These are phyloP conservation scores for Hafferia zeledoni DNA, from an alignment of 2,797 vertebrate genomes.

Conservation along the genomic window DNA sequence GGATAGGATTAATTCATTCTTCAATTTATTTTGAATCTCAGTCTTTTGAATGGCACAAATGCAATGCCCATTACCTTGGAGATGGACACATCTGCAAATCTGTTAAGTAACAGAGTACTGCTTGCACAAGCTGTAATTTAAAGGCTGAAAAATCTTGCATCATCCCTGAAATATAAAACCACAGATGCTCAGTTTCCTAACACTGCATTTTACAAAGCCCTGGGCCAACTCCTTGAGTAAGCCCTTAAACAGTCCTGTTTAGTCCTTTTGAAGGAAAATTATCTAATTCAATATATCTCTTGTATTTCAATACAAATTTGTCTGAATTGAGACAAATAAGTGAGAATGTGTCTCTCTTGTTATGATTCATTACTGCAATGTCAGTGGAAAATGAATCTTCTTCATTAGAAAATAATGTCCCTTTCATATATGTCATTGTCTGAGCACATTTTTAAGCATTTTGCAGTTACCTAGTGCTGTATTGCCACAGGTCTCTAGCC, in stretches of 20 bases:
- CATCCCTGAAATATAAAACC: conserved; percentile 60
- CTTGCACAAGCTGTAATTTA: conserved; percentile 50
- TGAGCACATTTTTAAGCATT: background rate
- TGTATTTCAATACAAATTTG: background rate
- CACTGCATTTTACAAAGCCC: conserved; percentile 12
- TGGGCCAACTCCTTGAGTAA: background rate
- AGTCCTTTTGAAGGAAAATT: background rate
- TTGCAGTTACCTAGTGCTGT: background rate
- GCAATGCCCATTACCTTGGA: conserved; percentile 11
- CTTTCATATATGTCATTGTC: background rate
- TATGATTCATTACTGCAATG: background rate
- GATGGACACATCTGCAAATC: conserved; percentile 30
- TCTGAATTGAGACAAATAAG: background rate
- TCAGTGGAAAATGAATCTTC: background rate
- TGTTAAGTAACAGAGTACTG: conserved; percentile 25
- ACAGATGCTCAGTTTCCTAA: conserved; percentile 25
- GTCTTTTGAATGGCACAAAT: conserved; percentile 7
- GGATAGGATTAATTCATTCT: background rate
- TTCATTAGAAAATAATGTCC: background rate
- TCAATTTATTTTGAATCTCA: conserved; percentile 16
- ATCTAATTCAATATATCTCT: background rate
- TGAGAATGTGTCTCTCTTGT: background rate
- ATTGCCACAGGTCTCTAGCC: background rate
- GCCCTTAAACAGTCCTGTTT: background rate
- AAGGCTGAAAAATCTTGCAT: conserved; percentile 54